Percentiles rank a stretch among this genome's conserved stretches.
Conservation (phyloP, 2,888 invertebrate genomes). For the Aquatica leii region DNA sequence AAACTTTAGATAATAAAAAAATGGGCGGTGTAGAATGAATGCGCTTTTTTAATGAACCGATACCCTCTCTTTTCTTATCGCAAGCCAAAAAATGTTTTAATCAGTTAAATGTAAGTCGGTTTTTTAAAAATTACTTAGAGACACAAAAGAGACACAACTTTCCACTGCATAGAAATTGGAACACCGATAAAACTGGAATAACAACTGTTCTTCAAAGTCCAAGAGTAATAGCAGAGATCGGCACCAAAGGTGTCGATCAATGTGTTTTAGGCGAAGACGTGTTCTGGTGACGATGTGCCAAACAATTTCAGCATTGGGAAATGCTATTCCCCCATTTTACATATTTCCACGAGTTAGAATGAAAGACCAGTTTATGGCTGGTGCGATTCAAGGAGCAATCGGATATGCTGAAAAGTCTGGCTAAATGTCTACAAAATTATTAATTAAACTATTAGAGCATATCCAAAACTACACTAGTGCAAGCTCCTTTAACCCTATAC, state of each 20-base stretch:
- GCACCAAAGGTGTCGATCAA: slow-evolving; percentile 35
- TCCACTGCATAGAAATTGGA: slow-evolving; percentile 1
- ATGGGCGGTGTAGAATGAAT: no score
- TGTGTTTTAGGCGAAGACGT: slow-evolving; percentile 37
- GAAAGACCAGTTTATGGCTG: slow-evolving; percentile 28
- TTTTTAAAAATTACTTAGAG: slow-evolving; percentile 9
- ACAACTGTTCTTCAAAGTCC: slow-evolving; percentile 7
- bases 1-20: no score
- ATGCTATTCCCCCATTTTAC: slow-evolving; percentile 40
- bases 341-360: slow-evolving; percentile 20
- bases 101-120: no score
- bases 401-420: slow-evolving; percentile 36
- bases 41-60: no score
- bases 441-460: no score
- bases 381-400: slow-evolving; percentile 28
- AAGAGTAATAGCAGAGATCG: slow-evolving; percentile 21
- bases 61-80: no score
- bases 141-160: slow-evolving; percentile 15
- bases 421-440: slow-evolving; percentile 33
- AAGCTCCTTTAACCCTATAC: no score
- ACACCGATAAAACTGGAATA: slow-evolving; percentile 2
- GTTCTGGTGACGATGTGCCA: slow-evolving; percentile 38
- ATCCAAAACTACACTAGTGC: no score
- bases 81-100: no score
- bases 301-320: slow-evolving; percentile 14